Conservation (phyloP, 64 coral and sea anemone species). For the Catalaphyllia jardinei region DNA sequence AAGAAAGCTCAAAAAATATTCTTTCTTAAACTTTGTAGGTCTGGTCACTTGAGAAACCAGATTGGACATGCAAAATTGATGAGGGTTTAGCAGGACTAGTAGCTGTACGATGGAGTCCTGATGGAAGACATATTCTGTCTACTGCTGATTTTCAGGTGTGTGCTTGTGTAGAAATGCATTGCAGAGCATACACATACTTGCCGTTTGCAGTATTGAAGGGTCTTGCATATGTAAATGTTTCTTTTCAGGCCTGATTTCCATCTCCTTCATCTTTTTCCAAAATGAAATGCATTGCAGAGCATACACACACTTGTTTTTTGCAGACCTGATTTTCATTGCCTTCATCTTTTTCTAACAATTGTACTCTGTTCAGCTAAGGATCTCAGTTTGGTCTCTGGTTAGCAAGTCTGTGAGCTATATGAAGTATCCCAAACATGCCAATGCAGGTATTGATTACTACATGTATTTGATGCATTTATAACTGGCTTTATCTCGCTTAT, state of each 20-base stretch:
- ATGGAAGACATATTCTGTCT: conserved; percentile 92
- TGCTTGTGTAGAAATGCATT: too few species aligned
- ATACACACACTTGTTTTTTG: too few species aligned
- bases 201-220: too few species aligned
- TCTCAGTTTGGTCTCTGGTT: conserved; percentile 93
- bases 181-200: too few species aligned
- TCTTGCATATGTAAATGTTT: neutral
- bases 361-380: conserved; percentile 66
- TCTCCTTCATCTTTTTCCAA: too few species aligned
- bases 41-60: conserved; percentile 96
- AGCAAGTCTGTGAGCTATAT: conserved; percentile 97
- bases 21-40: conserved; percentile 50
- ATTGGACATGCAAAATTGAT: conserved; percentile 99
- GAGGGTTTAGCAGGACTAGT: conserved; percentile 86
- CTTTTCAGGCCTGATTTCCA: too few species aligned
- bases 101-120: conserved; percentile 96
- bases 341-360: neutral
- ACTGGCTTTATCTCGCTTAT: neutral
- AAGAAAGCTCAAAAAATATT: too few species aligned
- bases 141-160: conserved; percentile 96
- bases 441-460: conserved; percentile 61
- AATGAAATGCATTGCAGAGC: too few species aligned
- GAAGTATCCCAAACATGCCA: conserved; percentile 92
- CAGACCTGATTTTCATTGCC: too few species aligned
- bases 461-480: neutral